Evolutionary conservation across 30 jellyfish, hydroid and myxozoan genomes (phyloP), one percentile per base, ranked within the genome.

Genomic region (Rhopilema esculentum): DNA sequence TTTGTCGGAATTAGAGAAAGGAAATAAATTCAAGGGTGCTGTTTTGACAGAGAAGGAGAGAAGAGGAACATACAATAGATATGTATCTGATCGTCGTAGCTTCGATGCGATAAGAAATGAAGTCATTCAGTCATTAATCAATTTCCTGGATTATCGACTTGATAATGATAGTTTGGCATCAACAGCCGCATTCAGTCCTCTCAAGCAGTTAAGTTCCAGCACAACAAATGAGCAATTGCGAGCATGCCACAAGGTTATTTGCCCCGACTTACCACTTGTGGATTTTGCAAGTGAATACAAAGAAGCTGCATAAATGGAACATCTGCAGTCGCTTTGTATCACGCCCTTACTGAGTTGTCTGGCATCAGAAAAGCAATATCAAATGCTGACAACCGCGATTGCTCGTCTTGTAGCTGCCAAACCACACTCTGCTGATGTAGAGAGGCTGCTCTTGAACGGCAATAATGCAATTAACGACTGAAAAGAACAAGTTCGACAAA

Each of bases 401-500:
- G 82, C 91, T 33, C 73, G 91, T 33, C 12, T 65, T 40, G 83
- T 81, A 33, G 91, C 91, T 26, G 91, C 91, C 8, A 81, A 81
- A 49, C 91, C 91, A 30, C 91, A 81, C 29, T 81, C 74, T 40
- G 84, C 91, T n/a, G 84, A 81, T 66, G 91, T 33, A 28, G 91
- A 81, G 91, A 49, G 91, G n/a, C n/a, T n/a, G n/a, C n/a, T n/a
- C n/a, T n/a, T n/a, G n/a, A n/a, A n/a, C n/a, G n/a, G n/a, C n/a
- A n/a, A n/a, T n/a, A n/a, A n/a, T n/a, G n/a, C n/a, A n/a, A n/a
- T n/a, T n/a, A n/a, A n/a, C n/a, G n/a, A n/a, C n/a, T n/a, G n/a
- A n/a, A n/a, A n/a, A n/a, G n/a, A n/a, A n/a, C n/a, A n/a, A n/a
- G n/a, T n/a, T n/a, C n/a, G n/a, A n/a, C n/a, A n/a, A n/a, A n/a